phyloP scores from a whole-genome alignment of 2,113 vertebrate species.

The Tragulus kanchil region DNA sequence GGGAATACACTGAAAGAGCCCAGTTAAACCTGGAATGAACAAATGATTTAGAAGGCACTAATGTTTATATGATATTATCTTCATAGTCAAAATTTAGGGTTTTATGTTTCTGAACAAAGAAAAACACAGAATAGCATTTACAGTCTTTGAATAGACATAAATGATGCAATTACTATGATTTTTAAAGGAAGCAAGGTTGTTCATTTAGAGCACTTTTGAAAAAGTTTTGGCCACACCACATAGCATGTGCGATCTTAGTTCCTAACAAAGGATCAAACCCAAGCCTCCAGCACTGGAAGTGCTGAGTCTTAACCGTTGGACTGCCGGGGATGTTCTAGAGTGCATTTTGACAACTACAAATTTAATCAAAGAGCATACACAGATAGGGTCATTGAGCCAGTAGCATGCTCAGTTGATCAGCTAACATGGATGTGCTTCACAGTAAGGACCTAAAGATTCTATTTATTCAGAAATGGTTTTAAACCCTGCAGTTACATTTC shows the following conservation, averaged over 20 bases:
- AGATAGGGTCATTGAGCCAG: background rate
- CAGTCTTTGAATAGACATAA: background rate
- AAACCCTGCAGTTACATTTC: background rate
- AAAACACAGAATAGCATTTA: background rate
- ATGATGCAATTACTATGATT: background rate
- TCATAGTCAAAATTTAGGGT: background rate
- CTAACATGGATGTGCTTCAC: background rate
- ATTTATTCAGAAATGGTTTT: background rate
- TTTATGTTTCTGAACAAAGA: conserved; percentile 19
- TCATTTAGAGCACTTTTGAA: background rate
- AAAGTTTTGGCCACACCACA: background rate
- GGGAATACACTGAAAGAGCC: background rate
- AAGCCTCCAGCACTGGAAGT: background rate
- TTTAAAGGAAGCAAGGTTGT: background rate
- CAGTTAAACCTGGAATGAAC: conserved; percentile 36
- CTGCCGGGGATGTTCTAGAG: background rate
- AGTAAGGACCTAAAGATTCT: background rate
- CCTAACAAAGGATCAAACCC: background rate
- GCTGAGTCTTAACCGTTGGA: background rate
- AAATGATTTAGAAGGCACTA: conserved; percentile 35
- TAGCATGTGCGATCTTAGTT: background rate
- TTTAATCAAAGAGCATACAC: background rate
- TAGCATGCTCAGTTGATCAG: background rate
- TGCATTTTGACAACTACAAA: background rate
- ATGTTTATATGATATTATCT: background rate